These are phyloP conservation scores for Dysmachus trigonus DNA, from an alignment of 2,888 invertebrate genomes.

Conservation along the genomic window DNA sequence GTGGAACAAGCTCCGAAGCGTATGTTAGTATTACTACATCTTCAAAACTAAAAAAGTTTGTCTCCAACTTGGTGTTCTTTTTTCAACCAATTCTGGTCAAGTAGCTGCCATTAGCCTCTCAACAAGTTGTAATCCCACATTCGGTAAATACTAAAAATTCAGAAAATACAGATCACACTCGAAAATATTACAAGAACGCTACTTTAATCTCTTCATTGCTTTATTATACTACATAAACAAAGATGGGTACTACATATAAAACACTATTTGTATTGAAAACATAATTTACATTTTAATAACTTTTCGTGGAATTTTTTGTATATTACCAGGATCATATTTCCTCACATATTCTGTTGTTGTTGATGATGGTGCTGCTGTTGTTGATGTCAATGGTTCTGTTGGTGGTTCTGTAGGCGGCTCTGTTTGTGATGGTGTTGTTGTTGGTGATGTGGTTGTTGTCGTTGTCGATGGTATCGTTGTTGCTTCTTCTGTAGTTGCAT, in stretches of 20 bases:
- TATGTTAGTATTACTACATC: background rate
- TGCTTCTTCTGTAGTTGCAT: background rate
- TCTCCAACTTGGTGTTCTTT: background rate
- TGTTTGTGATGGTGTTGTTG: no score
- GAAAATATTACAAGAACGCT: no score
- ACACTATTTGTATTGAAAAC: background rate
- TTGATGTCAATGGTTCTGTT: background rate
- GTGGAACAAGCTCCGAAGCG: background rate
- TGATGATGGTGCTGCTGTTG: no score
- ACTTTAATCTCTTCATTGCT: no score
- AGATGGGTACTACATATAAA: no score
- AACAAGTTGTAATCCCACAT: no score
- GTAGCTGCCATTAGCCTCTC: no score
- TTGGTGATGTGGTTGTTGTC: background rate
- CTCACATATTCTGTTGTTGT: background rate
- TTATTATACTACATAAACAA: no score
- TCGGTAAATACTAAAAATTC: no score
- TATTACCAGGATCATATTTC: no score
- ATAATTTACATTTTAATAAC: background rate
- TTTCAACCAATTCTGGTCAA: background rate
- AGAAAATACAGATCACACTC: no score
- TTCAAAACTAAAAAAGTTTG: background rate
- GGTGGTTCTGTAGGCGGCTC: no score
- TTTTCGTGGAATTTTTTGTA: background rate
- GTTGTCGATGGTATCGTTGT: background rate